Conservation (phyloP, 2,797 vertebrate species). For the Arremon brunneinucha region DNA sequence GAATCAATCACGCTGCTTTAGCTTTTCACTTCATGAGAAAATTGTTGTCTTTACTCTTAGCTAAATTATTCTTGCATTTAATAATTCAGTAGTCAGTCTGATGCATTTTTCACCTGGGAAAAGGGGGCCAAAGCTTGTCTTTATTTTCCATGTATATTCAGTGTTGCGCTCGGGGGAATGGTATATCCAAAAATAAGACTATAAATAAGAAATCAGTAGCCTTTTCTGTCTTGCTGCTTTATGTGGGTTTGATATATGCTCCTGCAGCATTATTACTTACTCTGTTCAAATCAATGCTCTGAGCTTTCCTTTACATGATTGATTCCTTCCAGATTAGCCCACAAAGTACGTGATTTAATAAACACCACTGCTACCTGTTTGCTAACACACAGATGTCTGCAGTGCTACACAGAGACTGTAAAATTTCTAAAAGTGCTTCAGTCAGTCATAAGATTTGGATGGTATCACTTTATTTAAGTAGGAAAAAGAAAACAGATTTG, state of each 20-base stretch:
- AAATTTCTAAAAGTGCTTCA: not conserved
- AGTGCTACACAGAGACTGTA: not conserved
- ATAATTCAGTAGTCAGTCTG: constrained; percentile 39
- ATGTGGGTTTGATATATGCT: constrained; percentile 78
- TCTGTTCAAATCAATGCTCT: constrained; percentile 78
- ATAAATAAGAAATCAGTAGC: constrained; percentile 84
- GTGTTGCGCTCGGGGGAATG: constrained; percentile 39
- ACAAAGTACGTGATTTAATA: constrained; percentile 71
- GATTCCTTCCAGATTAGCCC: constrained; percentile 77
- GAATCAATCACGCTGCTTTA: not conserved
- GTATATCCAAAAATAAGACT: constrained; percentile 75
- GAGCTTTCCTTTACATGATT: constrained; percentile 77
- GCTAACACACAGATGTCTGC: not conserved
- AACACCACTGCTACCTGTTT: constrained; percentile 66
- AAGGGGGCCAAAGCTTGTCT: constrained; percentile 15
- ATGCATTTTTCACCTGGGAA: constrained; percentile 33
- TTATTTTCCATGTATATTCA: constrained; percentile 53
- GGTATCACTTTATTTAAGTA: not conserved
- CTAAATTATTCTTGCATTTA: constrained; percentile 51
- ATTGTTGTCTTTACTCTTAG: constrained; percentile 22
- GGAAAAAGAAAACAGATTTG: not conserved
- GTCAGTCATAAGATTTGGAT: not conserved
- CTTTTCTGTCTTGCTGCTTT: constrained; percentile 79
- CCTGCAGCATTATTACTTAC: constrained; percentile 82
- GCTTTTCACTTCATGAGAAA: not conserved